Conservation (phyloP, 2,888 invertebrate genomes). For the Helobdella robusta region DNA sequence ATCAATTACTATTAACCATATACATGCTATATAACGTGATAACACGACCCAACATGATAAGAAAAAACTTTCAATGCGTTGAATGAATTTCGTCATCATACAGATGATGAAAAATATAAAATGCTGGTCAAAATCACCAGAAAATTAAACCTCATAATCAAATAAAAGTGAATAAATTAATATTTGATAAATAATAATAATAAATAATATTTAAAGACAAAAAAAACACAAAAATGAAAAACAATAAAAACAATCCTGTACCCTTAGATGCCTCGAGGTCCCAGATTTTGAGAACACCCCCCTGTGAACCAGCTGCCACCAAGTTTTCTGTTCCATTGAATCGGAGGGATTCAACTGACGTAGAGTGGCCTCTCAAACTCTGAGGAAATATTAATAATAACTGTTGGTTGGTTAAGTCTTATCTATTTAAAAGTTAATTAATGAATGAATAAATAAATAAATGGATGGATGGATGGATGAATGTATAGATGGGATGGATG, state of each 20-base stretch:
- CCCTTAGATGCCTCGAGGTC: constrained; percentile 83
- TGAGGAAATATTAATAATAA: constrained; percentile 32
- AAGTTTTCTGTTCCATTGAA: constrained; percentile 83
- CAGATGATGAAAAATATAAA: no score
- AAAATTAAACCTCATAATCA: not conserved
- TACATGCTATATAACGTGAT: no score
- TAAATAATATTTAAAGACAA: not conserved
- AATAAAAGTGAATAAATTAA: not conserved
- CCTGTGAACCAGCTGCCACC: constrained; percentile 83
- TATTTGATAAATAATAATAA: not conserved
- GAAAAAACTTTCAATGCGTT: no score
- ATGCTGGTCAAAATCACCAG: constrained; percentile 4
- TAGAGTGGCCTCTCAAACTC: constrained; percentile 76
- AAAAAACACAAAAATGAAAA: not conserved
- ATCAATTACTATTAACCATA: no score
- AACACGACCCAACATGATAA: no score
- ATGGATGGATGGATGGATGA: no score
- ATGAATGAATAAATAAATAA: no score
- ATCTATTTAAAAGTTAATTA: no score
- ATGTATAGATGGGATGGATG: no score
- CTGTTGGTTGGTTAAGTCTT: no score
- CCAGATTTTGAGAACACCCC: constrained; percentile 89
- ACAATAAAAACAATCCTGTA: no score
- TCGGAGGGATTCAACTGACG: constrained; percentile 84
- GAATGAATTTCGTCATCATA: no score